Evolutionary conservation across 2,888 invertebrate genomes (phyloP).

Genomic region (Acleris literana): DNA sequence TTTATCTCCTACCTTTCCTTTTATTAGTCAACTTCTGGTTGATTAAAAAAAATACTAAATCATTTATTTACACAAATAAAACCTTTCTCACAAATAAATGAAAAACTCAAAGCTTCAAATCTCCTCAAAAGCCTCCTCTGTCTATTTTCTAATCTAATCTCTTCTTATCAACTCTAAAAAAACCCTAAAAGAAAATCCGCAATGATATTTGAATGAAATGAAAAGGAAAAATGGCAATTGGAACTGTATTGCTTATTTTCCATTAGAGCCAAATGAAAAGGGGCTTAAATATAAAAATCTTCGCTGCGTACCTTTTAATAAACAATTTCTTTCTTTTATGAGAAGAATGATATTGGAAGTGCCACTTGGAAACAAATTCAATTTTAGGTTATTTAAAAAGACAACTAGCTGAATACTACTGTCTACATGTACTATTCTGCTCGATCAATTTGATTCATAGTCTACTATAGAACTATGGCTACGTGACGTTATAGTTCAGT

Average conservation of each 20-base stretch:
- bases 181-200: conserved; percentile 29
- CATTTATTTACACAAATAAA: conserved; percentile 18
- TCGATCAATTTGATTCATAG: no score
- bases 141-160: conserved; percentile 33
- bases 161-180: conserved; percentile 18
- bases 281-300: conserved; percentile 29
- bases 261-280: conserved; percentile 35
- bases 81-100: conserved; percentile 26
- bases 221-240: conserved; percentile 35
- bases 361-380: not conserved
- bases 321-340: conserved; percentile 30
- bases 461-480: no score
- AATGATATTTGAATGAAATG: conserved; percentile 34
- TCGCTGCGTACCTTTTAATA: conserved; percentile 30
- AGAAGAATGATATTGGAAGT: conserved; percentile 9
- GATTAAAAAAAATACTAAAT: not conserved
- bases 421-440: no score
- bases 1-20: no score
- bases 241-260: conserved; percentile 36
- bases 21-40: no score
- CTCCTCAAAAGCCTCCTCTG: conserved; percentile 9
- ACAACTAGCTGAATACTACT: no score
- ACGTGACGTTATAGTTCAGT: no score
- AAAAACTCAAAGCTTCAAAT: conserved; percentile 12
- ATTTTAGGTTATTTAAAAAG: no score